These are phyloP conservation scores for Prochilodus magdalenae DNA, from an alignment of 2,113 vertebrate genomes.

Conservation along the genomic window DNA sequence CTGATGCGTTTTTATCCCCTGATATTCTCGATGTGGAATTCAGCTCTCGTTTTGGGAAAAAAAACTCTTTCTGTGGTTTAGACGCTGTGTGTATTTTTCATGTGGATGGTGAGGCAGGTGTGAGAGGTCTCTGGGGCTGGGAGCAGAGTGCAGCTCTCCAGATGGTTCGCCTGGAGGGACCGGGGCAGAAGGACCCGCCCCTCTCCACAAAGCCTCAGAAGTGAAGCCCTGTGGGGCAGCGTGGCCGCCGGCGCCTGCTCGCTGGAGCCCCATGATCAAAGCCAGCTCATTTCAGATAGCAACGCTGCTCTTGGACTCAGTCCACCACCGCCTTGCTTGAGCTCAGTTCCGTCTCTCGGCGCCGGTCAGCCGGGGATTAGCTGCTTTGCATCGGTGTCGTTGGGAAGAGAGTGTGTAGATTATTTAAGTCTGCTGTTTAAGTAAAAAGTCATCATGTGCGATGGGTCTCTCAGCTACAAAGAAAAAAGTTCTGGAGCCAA, in stretches of 20 bases:
- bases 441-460: background rate
- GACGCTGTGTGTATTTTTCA: constrained; percentile 57
- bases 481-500: background rate
- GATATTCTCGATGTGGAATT: background rate
- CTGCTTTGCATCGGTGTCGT: background rate
- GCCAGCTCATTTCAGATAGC: constrained; percentile 24
- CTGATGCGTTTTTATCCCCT: background rate
- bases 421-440: background rate
- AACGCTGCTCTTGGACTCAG: background rate
- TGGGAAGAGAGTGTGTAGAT: background rate
- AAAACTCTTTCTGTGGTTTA: background rate
- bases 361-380: background rate
- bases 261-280: constrained; percentile 20
- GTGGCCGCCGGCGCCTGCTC: background rate
- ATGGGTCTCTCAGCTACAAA: background rate
- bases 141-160: constrained; percentile 43
- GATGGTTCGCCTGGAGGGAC: constrained; percentile 24
- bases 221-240: constrained; percentile 28
- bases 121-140: constrained; percentile 46
- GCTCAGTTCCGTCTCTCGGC: background rate
- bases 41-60: background rate
- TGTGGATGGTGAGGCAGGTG: constrained; percentile 66
- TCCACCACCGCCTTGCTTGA: background rate
- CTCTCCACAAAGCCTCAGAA: constrained; percentile 3
- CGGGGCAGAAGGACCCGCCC: constrained; percentile 8